Conservation (phyloP, 2,113 vertebrate species). For the Lipotes vexillifer region DNA sequence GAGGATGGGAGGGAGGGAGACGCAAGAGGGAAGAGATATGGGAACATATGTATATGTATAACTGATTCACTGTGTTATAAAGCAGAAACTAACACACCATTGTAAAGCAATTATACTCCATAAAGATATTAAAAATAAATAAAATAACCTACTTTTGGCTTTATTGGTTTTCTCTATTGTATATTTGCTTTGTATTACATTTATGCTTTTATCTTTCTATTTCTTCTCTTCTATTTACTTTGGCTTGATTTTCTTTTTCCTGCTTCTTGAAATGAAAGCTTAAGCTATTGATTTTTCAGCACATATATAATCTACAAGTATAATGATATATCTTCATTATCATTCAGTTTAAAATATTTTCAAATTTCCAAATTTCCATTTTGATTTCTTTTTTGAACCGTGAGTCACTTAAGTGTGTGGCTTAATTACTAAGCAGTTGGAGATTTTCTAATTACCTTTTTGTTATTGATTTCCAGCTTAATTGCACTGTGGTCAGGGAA, state of each 20-base stretch:
- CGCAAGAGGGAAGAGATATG: too few species aligned
- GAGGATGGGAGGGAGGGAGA: too few species aligned
- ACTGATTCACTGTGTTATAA: too few species aligned
- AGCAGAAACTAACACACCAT: too few species aligned
- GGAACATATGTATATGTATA: too few species aligned
- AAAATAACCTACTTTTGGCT: not conserved
- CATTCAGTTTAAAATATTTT: not conserved
- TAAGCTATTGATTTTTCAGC: not conserved
- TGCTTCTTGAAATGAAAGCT: not conserved
- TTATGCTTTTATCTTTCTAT: not conserved
- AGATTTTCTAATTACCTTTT: not conserved
- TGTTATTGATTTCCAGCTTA: slow-evolving; percentile 9
- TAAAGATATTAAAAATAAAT: not conserved
- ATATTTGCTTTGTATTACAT: not conserved
- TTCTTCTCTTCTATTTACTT: not conserved
- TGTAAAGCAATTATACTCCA: too few species aligned
- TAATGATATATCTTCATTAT: not conserved
- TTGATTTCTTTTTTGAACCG: not conserved
- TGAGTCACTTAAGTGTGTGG: not conserved
- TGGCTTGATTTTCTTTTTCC: not conserved
- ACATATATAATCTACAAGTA: not conserved
- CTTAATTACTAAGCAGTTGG: not conserved
- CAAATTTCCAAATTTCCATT: not conserved
- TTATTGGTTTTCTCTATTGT: not conserved
- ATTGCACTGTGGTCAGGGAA: not conserved